Conservation (phyloP, 2,888 invertebrate genomes). For the Diarsia dahlii region DNA sequence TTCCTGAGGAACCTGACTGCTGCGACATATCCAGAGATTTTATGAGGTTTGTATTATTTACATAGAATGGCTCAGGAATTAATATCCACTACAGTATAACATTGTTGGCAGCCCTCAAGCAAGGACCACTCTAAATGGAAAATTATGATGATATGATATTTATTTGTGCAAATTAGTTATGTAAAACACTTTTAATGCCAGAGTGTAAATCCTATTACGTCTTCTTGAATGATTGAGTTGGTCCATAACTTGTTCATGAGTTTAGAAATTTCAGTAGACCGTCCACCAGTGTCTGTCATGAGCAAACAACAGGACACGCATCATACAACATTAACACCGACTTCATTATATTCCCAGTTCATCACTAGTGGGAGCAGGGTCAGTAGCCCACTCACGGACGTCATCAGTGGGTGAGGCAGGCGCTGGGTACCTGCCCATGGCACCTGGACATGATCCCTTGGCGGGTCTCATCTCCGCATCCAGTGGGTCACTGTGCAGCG, state of each 20-base stretch:
- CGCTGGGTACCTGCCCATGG: slow-evolving; percentile 91
- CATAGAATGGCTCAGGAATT: neutral
- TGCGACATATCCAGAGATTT: slow-evolving; percentile 83
- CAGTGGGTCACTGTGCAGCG: slow-evolving; percentile 94
- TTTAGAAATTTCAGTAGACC: too few species aligned
- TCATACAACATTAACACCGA: neutral
- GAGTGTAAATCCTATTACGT: too few species aligned
- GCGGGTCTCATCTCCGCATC: slow-evolving; percentile 89
- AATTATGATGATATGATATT: neutral
- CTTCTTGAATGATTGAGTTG: too few species aligned
- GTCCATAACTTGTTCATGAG: too few species aligned
- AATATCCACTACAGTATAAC: neutral
- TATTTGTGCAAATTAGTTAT: too few species aligned
- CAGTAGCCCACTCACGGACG: slow-evolving; percentile 91
- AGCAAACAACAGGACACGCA: neutral
- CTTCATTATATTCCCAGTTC: slow-evolving; percentile 64
- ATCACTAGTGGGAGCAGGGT: slow-evolving; percentile 74
- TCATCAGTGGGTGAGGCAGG: slow-evolving; percentile 87
- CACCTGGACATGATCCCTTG: slow-evolving; percentile 83
- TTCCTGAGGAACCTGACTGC: slow-evolving; percentile 87
- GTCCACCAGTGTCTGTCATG: too few species aligned
- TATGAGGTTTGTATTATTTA: slow-evolving; percentile 75
- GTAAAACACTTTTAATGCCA: too few species aligned
- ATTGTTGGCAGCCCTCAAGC: neutral
- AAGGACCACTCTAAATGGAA: neutral